Conservation (phyloP, 2,888 invertebrate genomes). For the Dasypolia templi region DNA sequence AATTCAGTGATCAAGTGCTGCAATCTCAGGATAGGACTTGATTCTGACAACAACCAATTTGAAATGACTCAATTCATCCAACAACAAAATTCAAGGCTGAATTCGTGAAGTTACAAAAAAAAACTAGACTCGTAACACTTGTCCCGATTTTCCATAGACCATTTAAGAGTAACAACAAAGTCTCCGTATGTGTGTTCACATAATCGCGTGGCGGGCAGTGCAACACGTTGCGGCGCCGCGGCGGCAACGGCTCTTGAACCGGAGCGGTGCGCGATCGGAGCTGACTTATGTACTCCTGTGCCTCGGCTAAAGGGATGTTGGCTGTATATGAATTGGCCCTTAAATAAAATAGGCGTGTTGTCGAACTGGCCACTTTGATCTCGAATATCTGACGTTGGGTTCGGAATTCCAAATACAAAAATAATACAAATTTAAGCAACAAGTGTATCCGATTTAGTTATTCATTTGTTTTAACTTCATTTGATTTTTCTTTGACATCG, state of each 20-base stretch:
- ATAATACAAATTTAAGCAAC: too few relatives aligned
- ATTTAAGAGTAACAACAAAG: conserved; percentile 40
- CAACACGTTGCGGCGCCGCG: neutral
- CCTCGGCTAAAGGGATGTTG: conserved; percentile 25
- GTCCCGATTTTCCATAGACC: conserved; percentile 25
- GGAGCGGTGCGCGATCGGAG: conserved; percentile 77
- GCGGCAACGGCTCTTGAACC: conserved; percentile 39
- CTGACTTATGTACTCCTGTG: conserved; percentile 74
- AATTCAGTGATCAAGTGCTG: neutral
- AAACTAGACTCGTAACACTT: conserved; percentile 23
- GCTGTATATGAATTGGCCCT: too few relatives aligned
- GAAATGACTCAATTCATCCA: neutral
- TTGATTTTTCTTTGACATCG: too few relatives aligned
- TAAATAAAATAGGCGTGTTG: too few relatives aligned
- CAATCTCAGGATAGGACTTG: neutral
- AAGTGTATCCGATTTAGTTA: too few relatives aligned
- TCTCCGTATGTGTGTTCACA: conserved; percentile 41
- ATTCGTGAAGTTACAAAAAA: conserved; percentile 12
- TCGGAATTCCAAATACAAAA: too few relatives aligned
- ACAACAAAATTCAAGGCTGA: neutral
- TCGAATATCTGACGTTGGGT: too few relatives aligned
- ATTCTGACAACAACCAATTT: neutral
- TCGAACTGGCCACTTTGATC: too few relatives aligned
- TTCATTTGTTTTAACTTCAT: too few relatives aligned
- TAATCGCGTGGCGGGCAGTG: conserved; percentile 31